Evolutionary conservation across 2,888 invertebrate genomes (phyloP).

Genomic region (Protophormia terraenovae): DNA sequence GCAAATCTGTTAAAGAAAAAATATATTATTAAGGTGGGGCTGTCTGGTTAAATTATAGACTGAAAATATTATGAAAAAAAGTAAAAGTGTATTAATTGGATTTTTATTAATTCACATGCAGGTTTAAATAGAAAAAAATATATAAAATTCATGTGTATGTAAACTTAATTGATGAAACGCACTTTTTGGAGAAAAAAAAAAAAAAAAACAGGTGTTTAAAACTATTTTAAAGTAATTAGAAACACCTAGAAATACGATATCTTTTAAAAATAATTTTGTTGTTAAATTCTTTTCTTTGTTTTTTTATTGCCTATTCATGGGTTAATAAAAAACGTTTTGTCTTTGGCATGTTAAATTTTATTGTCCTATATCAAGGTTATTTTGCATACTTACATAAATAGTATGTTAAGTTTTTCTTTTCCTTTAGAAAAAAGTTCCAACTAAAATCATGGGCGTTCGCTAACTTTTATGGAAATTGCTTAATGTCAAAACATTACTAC

Average conservation of each 20-base stretch:
- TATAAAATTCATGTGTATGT: neutral
- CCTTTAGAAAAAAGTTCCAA: slow-evolving; percentile 4
- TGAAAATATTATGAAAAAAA: slow-evolving; percentile 8
- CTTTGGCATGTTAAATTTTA: neutral
- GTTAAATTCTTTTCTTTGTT: neutral
- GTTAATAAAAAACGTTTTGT: slow-evolving; percentile 29
- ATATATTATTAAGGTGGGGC: slow-evolving; percentile 54
- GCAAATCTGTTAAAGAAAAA: slow-evolving; percentile 5
- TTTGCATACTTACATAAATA: neutral
- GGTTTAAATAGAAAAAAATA: neutral
- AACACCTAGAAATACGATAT: too few relatives aligned
- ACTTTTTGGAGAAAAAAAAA: neutral
- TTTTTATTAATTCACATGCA: neutral
- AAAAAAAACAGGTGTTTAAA: neutral
- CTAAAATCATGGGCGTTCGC: slow-evolving; percentile 56
- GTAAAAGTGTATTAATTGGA: slow-evolving; percentile 30
- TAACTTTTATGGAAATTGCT: slow-evolving; percentile 61
- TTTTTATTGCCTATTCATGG: neutral
- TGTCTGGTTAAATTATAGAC: slow-evolving; percentile 15
- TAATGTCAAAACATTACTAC: slow-evolving; percentile 64
- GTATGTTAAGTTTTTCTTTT: neutral
- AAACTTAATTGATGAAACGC: neutral
- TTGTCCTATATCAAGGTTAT: slow-evolving; percentile 60
- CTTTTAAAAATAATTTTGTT: too few relatives aligned
- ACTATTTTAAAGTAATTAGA: neutral